Percentiles rank a stretch among this genome's conserved stretches.
phyloP scores from a whole-genome alignment of 2,797 vertebrate species.

The Gobionotothen gibberifrons region DNA sequence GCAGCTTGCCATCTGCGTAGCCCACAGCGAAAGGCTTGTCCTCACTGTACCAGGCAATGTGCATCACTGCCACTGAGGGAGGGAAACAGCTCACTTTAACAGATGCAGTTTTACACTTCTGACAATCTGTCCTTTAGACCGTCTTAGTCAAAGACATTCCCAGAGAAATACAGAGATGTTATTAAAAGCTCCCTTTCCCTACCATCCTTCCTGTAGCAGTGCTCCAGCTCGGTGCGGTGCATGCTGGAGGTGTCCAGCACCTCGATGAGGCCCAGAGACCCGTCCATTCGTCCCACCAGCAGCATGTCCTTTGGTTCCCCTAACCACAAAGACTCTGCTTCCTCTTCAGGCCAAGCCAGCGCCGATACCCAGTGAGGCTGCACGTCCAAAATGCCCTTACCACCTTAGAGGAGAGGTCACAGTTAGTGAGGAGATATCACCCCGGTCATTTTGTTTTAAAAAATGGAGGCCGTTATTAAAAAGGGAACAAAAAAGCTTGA shows the following conservation, averaged over 20 bases:
- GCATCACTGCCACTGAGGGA: conserved; percentile 83
- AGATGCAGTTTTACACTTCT: neutral
- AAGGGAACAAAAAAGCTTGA: no score
- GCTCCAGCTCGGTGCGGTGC: conserved; percentile 91
- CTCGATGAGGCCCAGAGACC: conserved; percentile 93
- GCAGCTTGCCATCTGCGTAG: conserved; percentile 94
- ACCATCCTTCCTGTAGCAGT: conserved; percentile 97
- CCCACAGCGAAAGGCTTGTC: conserved; percentile 95
- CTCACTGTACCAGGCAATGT: conserved; percentile 95
- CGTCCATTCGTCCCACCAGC: conserved; percentile 95
- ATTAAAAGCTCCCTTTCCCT: conserved; percentile 9
- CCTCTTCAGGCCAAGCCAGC: conserved; percentile 92
- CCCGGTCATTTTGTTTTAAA: no score
- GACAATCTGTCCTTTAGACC: neutral
- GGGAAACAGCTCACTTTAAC: neutral
- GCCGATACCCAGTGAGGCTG: conserved; percentile 98
- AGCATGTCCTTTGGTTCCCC: conserved; percentile 90
- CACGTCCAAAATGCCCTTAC: conserved; percentile 91
- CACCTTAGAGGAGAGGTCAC: conserved; percentile 79
- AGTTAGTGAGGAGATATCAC: neutral
- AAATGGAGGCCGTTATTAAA: no score
- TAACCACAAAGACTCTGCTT: conserved; percentile 86
- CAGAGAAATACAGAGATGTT: neutral
- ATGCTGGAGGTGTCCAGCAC: conserved; percentile 90
- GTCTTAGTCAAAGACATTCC: neutral